A percentile compares a stretch with the other conserved stretches of the same genome.
phyloP scores from a whole-genome alignment of 2,797 vertebrate species.

The Oophaga sylvatica region DNA sequence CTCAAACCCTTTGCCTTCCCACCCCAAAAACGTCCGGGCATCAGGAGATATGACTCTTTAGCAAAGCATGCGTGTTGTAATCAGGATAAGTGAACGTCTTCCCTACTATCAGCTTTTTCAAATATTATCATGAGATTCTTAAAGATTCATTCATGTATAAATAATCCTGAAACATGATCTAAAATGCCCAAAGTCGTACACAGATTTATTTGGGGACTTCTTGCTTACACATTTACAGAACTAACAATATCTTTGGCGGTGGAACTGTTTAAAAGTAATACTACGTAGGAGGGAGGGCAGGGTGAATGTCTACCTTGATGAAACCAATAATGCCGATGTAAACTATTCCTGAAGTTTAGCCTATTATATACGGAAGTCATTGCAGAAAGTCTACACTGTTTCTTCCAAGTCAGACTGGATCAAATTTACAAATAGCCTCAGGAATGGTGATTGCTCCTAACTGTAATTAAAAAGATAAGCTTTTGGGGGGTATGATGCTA shows the following conservation, averaged over 20 bases:
- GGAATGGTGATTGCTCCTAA: constrained; percentile 24
- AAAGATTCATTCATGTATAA: neutral
- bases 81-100: neutral
- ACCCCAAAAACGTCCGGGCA: too few species aligned
- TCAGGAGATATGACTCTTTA: too few species aligned
- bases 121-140: neutral
- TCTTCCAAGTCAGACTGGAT: neutral
- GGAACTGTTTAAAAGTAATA: neutral
- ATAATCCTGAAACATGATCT: neutral
- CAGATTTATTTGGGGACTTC: neutral
- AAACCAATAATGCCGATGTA: neutral
- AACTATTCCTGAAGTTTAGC: neutral
- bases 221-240: neutral
- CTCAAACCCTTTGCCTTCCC: too few species aligned
- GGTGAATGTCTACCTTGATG: neutral
- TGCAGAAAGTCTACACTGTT: neutral
- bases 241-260: neutral
- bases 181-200: neutral
- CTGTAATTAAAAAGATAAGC: constrained; percentile 27
- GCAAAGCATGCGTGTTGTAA: too few species aligned
- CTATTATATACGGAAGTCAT: neutral
- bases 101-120: neutral
- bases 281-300: neutral
- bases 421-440: constrained; percentile 32
- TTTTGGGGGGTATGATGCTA: constrained; percentile 32